These are phyloP conservation scores for Pandemis cinnamomeana DNA, from an alignment of 2,888 invertebrate species.

Conservation along the genomic window DNA sequence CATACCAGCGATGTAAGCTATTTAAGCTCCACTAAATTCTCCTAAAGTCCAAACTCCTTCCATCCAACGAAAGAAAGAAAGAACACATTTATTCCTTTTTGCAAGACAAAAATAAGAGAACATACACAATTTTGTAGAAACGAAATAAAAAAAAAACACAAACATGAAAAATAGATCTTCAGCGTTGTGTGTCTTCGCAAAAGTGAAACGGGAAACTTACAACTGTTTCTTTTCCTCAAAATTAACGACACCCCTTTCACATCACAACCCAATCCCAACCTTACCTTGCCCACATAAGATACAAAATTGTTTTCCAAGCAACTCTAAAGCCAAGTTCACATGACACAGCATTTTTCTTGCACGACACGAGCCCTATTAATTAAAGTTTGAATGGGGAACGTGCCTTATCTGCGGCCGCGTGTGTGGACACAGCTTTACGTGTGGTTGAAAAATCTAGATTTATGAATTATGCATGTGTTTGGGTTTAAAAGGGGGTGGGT, in stretches of 20 bases:
- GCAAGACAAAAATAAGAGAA: no score
- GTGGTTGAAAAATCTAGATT: conserved; percentile 36
- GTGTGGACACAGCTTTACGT: conserved; percentile 43
- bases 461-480: conserved; percentile 29
- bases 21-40: neutral
- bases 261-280: conserved; percentile 6
- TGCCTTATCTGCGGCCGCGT: conserved; percentile 44
- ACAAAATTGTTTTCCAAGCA: neutral
- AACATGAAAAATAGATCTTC: no score
- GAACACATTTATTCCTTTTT: no score
- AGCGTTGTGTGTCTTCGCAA: no score
- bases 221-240: neutral
- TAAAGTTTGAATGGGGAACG: conserved; percentile 44
- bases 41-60: neutral
- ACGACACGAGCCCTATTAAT: conserved; percentile 44
- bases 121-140: no score
- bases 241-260: neutral
- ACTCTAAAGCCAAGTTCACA: conserved; percentile 43
- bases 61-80: no score
- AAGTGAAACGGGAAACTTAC: neutral
- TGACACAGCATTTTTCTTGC: conserved; percentile 41
- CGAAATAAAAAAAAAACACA: no score
- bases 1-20: no score
- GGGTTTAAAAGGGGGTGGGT: neutral
- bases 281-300: neutral